Conservation (phyloP, 2,797 vertebrate species). For the Graptemys geographica region DNA sequence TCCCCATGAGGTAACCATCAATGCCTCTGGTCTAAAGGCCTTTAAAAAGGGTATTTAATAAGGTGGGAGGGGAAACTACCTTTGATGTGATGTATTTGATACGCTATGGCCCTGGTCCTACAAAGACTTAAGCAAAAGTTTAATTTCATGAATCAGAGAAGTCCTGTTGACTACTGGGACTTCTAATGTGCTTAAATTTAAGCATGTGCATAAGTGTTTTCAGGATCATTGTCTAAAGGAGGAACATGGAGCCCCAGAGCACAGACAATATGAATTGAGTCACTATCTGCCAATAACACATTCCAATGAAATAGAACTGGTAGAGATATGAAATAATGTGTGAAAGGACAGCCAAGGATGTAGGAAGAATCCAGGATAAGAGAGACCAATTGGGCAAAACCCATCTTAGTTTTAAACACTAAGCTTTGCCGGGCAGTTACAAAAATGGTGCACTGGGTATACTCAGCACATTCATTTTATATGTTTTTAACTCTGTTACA, state of each 20-base stretch:
- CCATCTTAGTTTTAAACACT: not conserved
- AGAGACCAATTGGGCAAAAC: not conserved
- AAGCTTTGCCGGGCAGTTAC: not conserved
- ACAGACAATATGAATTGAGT: not conserved
- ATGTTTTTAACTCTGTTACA: not conserved
- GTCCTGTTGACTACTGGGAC: not conserved
- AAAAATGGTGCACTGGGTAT: not conserved
- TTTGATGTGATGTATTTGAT: not conserved
- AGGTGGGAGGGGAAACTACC: not conserved
- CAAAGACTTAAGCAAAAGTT: not conserved
- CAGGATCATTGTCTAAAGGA: not conserved
- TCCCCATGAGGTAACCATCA: not conserved
- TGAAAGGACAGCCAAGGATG: not conserved
- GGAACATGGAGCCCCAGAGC: not conserved
- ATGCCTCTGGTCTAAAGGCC: not conserved
- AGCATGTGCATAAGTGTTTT: not conserved
- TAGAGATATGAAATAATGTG: not conserved
- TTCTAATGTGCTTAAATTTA: not conserved
- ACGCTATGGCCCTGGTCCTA: accelerated
- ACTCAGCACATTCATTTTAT: accelerated
- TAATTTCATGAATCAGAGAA: not conserved
- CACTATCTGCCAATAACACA: not conserved
- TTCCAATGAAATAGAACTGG: not conserved
- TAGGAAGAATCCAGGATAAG: not conserved
- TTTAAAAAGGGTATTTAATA: not conserved